Percentiles rank a stretch among this genome's conserved stretches.
Conservation (phyloP, 2,888 invertebrate genomes). For the Lasioglossum malachurum region DNA sequence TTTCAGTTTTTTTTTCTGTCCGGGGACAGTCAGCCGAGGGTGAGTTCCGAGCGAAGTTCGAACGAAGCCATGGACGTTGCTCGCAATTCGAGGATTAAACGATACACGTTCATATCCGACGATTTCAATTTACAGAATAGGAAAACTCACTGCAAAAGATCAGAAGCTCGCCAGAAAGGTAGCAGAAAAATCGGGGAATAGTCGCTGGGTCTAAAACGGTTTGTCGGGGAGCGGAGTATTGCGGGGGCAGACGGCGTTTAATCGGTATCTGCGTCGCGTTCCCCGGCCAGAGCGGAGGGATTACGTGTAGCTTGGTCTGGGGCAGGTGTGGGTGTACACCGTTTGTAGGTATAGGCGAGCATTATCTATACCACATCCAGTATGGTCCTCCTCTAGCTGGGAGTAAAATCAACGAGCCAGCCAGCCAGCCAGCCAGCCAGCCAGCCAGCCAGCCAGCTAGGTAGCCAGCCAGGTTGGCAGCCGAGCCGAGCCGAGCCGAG, state of each 20-base stretch:
- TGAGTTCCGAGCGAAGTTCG: not conserved
- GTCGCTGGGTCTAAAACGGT: not conserved
- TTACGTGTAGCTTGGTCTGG: slow-evolving; percentile 35
- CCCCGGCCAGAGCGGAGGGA: not conserved
- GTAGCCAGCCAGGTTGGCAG: slow-evolving; percentile 54
- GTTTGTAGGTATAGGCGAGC: slow-evolving; percentile 58
- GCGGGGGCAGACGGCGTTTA: slow-evolving; percentile 25
- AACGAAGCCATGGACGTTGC: not conserved
- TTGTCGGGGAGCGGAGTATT: not conserved
- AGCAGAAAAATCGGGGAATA: not conserved
- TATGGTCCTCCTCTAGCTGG: slow-evolving; percentile 81
- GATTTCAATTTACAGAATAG: too few relatives aligned
- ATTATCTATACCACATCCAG: slow-evolving; percentile 76
- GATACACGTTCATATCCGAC: too few relatives aligned
- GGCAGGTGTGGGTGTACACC: slow-evolving; percentile 40
- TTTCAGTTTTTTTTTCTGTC: not conserved
- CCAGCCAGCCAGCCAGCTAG: slow-evolving; percentile 37
- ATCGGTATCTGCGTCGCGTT: slow-evolving; percentile 36
- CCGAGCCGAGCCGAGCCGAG: slow-evolving; percentile 63
- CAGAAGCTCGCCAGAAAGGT: not conserved
- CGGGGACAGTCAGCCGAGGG: not conserved
- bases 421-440: slow-evolving; percentile 40
- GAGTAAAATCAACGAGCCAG: slow-evolving; percentile 79
- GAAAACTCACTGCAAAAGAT: too few relatives aligned
- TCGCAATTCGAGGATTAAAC: not conserved